phyloP scores from a whole-genome alignment of 2,888 invertebrate species.

The Agonopterix subpropinquella region DNA sequence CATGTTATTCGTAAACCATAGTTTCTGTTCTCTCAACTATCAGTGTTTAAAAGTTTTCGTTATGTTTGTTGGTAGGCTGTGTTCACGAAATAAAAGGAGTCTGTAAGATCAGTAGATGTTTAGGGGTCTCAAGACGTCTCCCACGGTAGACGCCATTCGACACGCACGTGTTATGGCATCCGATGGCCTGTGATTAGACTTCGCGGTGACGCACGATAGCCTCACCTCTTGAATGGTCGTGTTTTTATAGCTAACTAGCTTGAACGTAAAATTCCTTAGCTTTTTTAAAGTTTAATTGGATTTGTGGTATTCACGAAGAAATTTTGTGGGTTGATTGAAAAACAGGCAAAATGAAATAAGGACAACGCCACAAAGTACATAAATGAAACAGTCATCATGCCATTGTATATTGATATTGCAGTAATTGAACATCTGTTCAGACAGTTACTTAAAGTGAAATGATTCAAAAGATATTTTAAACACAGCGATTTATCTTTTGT shows the following conservation, averaged over 20 bases:
- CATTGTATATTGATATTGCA: conserved; percentile 22
- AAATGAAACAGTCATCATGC: conserved; percentile 22
- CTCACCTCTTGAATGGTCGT: conserved; percentile 53
- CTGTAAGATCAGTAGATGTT: conserved; percentile 7
- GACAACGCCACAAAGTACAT: not conserved
- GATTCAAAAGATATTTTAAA: conserved; percentile 34
- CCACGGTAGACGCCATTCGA: conserved; percentile 70
- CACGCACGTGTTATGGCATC: conserved; percentile 70
- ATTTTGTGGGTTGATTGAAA: too few species aligned
- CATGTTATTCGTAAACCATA: too few species aligned
- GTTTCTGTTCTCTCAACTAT: too few species aligned
- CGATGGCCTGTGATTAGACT: conserved; percentile 58
- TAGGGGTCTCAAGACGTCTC: conserved; percentile 42
- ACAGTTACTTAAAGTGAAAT: conserved; percentile 24
- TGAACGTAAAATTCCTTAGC: conserved; percentile 13
- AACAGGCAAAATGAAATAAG: not conserved
- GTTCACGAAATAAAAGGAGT: too few species aligned
- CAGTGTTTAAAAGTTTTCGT: too few species aligned
- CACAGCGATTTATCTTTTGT: conserved; percentile 34
- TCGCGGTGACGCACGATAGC: conserved; percentile 50
- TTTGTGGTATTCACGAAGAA: not conserved
- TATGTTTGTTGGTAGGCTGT: too few species aligned
- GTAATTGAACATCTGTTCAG: conserved; percentile 40
- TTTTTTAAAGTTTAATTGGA: conserved; percentile 2
- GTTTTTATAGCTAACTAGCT: conserved; percentile 63